Evolutionary conservation across 1,140 invertebrate species (phyloP), one percentile per base, ranked within the genome.

Genomic region (Popillia japonica): DNA sequence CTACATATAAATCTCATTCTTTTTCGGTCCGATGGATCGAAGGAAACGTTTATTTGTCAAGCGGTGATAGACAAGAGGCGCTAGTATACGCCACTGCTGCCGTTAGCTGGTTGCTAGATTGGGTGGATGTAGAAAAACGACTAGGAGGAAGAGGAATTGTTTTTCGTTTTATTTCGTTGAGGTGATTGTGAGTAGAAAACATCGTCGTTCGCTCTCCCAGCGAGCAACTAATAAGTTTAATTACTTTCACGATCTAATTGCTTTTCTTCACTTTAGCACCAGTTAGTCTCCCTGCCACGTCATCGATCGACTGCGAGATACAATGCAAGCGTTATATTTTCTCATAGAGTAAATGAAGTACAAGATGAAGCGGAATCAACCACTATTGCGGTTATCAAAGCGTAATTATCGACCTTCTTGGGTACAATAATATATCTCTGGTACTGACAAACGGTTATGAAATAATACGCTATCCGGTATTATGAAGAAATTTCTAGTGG

Each of bases 1-100:
- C 27, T 68, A 68, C 61, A 68, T 68, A 68, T 68, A 68, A 68
- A 68, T 68, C 61, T 68, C 61, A 34, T 68, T 68, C 61, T 23
- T 20, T 68, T 22, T 34, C 61, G 61, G 8, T 68, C 22, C 61
- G 61, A 34, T 68, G 22, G 61, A 68, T 68, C 27, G 61, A 68
- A 27, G 22, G 22, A 22, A 68, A 68, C 61, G 61, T 68, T 68
- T 68, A 68, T 68, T 68, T 68, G 61, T 68, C 61, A 68, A 68
- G 61, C 61, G 61, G 61, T 68, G 61, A 68, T 68, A 34, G 61
- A 68, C 61, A 68, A 68, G 61, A 68, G 61, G 23, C 20, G 61
- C 48, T 55, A 55, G 6, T 34, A 34, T 34, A 34, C 27, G 27
- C 27, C 6, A n/a, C 17, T n/a, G 48, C 48, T n/a, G 48, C 48